phyloP scores from a whole-genome alignment of 1,140 invertebrate species.

The Drosophila ogumai region DNA sequence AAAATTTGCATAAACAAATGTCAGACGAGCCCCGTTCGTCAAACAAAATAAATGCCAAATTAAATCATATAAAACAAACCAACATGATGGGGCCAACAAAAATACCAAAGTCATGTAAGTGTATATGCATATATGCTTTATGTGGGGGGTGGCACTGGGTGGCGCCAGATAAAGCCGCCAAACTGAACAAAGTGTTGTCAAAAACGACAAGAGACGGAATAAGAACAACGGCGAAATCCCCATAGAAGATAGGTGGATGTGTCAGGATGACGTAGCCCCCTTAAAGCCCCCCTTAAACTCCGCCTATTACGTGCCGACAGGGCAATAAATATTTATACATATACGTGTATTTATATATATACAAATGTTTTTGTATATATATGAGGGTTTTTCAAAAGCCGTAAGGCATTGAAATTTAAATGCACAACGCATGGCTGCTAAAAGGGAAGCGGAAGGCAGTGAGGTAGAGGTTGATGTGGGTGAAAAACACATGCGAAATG shows the following conservation, averaged over 20 bases:
- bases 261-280: slow-evolving; percentile 19
- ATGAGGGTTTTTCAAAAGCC: slow-evolving; percentile 45
- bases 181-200: slow-evolving; percentile 52
- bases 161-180: slow-evolving; percentile 36
- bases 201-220: slow-evolving; percentile 33
- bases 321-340: slow-evolving; percentile 56
- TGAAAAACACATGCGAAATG: slow-evolving; percentile 43
- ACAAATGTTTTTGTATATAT: slow-evolving; percentile 10
- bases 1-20: slow-evolving; percentile 68
- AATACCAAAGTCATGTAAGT: slow-evolving; percentile 20
- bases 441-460: slow-evolving; percentile 29
- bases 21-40: slow-evolving; percentile 28
- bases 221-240: slow-evolving; percentile 26
- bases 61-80: slow-evolving; percentile 71
- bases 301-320: slow-evolving; percentile 50
- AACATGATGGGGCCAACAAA: slow-evolving; percentile 22
- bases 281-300: slow-evolving; percentile 9
- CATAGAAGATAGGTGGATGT: slow-evolving; percentile 42
- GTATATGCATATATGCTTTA: slow-evolving; percentile 16
- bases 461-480: slow-evolving; percentile 10
- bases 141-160: background rate
- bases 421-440: slow-evolving; percentile 73
- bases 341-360: slow-evolving; percentile 10
- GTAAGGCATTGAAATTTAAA: slow-evolving; percentile 75
- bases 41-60: slow-evolving; percentile 64